Evolutionary conservation across 2,797 vertebrate genomes (phyloP).

Genomic region (Tamandua tetradactyla): DNA sequence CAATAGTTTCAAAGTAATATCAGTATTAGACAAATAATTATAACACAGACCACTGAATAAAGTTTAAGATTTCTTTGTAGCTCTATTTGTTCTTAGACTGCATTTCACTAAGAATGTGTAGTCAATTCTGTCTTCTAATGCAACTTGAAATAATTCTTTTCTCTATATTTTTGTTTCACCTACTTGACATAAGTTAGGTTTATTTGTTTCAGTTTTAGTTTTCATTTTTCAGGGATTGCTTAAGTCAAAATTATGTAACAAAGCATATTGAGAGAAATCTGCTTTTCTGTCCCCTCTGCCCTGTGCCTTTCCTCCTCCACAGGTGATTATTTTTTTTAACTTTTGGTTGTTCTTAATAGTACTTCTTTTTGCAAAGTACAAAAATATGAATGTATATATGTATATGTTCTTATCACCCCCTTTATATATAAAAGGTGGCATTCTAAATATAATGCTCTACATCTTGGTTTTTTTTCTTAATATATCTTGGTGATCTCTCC

Average conservation of each 20-base stretch:
- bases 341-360: conserved; percentile 29
- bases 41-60: background rate
- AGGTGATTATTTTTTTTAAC: conserved; percentile 27
- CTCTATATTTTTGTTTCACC: background rate
- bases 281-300: background rate
- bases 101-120: conserved; percentile 16
- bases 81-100: conserved; percentile 15
- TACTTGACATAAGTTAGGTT: conserved; percentile 34
- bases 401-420: background rate
- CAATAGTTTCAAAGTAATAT: conserved; percentile 36
- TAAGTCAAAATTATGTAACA: conserved; percentile 1
- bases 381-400: background rate
- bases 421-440: background rate
- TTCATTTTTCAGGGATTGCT: conserved; percentile 14
- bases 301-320: background rate
- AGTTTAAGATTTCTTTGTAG: conserved; percentile 39
- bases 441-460: background rate
- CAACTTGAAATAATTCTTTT: conserved; percentile 12
- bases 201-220: background rate
- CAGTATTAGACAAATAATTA: conserved; percentile 2
- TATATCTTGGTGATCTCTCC: background rate
- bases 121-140: conserved; percentile 30
- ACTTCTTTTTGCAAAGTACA: conserved; percentile 34
- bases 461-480: background rate
- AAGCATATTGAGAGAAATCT: background rate